Evolutionary conservation across 2,797 vertebrate genomes (phyloP).

Genomic region (Lates japonicus): DNA sequence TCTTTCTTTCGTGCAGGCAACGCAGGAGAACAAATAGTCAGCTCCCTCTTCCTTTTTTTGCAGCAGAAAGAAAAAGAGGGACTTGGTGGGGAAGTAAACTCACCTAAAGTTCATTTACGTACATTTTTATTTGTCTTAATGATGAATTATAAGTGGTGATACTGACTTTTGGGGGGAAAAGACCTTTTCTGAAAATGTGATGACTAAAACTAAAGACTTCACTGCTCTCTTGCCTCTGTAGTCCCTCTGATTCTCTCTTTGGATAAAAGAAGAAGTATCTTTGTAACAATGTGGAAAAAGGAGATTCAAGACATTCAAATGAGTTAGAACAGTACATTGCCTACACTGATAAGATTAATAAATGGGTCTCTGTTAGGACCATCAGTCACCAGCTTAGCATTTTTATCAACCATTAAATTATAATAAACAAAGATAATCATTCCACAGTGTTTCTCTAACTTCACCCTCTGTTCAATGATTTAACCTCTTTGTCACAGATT

Average conservation of each 20-base stretch:
- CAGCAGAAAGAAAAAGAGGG: neutral
- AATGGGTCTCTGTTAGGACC: neutral
- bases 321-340: neutral
- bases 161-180: neutral
- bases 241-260: neutral
- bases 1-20: neutral
- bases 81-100: neutral
- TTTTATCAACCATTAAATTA: neutral
- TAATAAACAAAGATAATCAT: neutral
- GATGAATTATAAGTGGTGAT: neutral
- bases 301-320: neutral
- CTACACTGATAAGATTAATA: neutral
- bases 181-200: neutral
- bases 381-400: neutral
- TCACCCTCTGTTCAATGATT: accelerated
- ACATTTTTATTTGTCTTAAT: neutral
- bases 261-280: neutral
- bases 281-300: neutral
- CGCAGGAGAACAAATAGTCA: neutral
- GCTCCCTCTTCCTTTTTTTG: neutral
- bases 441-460: neutral
- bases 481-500: no score
- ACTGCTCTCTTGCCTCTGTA: neutral
- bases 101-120: neutral
- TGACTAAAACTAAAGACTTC: neutral